A percentile compares a stretch with the other conserved stretches of the same genome.
phyloP scores from a whole-genome alignment of 2,888 invertebrate genomes.

The Agrotis puta region DNA sequence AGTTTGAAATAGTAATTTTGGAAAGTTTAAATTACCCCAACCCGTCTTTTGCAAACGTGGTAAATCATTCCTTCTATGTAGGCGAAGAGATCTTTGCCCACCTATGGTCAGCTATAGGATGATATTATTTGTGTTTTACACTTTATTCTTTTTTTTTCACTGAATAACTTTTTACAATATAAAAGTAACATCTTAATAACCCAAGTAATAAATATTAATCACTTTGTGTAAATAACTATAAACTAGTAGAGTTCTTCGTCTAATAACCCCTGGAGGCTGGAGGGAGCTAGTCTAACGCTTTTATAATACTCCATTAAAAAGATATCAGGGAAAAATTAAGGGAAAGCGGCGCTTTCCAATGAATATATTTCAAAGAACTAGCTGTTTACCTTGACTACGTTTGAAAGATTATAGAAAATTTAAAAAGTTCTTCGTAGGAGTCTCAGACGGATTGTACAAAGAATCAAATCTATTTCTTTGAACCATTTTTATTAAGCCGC shows the following conservation, averaged over 20 bases:
- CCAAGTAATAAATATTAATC: conserved; percentile 8
- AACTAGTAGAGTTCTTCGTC: conserved; percentile 12
- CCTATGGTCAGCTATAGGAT: no score
- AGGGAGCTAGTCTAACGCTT: conserved; percentile 34
- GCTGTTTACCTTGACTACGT: neutral
- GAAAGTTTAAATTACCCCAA: neutral
- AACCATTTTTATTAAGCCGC: no score
- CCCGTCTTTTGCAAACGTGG: no score
- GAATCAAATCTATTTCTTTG: neutral
- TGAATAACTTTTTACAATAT: no score
- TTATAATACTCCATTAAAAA: conserved; percentile 62
- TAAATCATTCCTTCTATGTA: no score
- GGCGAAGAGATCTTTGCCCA: no score
- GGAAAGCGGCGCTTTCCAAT: conserved; percentile 29
- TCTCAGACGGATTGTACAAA: neutral
- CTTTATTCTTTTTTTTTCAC: no score
- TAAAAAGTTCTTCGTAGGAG: neutral
- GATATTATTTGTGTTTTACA: no score
- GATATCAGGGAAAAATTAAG: conserved; percentile 62
- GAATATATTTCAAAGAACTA: conserved; percentile 38
- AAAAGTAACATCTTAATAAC: no score
- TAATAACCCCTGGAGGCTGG: conserved; percentile 19
- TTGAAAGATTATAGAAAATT: neutral
- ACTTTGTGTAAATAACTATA: conserved; percentile 15
- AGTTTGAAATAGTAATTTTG: neutral